phyloP scores from a whole-genome alignment of 2,113 vertebrate genomes.

The Jacana jacana region DNA sequence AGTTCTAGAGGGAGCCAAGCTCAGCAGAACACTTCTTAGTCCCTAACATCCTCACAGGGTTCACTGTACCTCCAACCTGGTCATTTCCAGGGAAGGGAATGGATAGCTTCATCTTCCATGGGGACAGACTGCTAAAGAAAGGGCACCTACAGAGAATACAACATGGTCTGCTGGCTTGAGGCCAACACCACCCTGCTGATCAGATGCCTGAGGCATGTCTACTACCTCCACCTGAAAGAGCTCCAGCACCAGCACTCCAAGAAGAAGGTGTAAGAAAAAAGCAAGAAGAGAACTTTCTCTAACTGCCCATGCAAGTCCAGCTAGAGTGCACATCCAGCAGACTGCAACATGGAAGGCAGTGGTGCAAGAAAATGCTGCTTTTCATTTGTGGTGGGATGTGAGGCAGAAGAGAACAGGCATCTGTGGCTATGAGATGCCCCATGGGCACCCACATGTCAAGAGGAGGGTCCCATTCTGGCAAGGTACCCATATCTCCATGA shows the following conservation, averaged over 20 bases:
- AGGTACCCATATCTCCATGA: background rate
- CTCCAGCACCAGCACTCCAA: background rate
- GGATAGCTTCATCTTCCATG: background rate
- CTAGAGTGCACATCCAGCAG: background rate
- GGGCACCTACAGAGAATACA: fast-evolving
- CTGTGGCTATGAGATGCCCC: no score
- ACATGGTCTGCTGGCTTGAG: background rate
- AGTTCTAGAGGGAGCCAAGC: background rate
- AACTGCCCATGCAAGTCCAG: background rate
- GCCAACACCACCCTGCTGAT: background rate
- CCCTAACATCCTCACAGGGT: fast-evolving
- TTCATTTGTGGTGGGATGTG: background rate
- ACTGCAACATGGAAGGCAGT: background rate
- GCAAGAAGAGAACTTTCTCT: background rate
- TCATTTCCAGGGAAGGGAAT: background rate
- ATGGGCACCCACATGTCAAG: background rate
- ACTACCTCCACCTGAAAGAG: background rate
- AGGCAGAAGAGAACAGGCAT: background rate
- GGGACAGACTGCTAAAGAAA: background rate
- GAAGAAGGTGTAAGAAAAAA: background rate
- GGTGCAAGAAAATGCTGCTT: background rate
- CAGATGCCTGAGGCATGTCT: background rate
- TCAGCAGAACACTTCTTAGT: background rate
- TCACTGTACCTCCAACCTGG: background rate
- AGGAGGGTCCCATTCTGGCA: background rate